Evolutionary conservation across 1,140 invertebrate species (phyloP), one percentile per base, ranked within the genome.

Genomic region (Antheraea pernyi): DNA sequence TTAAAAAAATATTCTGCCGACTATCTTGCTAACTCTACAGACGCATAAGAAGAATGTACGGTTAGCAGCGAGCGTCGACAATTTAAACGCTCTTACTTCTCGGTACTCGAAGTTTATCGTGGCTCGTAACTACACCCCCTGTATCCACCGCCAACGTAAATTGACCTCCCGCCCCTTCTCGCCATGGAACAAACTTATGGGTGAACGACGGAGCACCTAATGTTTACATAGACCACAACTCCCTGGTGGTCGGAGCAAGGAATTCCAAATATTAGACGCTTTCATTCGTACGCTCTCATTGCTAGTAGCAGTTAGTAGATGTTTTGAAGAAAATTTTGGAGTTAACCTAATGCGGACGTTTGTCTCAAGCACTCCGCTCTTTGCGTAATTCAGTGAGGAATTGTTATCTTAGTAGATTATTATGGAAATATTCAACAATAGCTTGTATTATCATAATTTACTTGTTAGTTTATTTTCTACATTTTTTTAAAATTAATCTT

Each of bases 41-140:
- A 59, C 58, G 30, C 58, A 59, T 67, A 67, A 67, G 58, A 67
- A 59, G 48, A 67, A 67, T 59, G 65, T 39, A 67, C 53, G 65
- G 53, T 67, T 59, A 59, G 48, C 36, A 59, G 65, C 65, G 13
- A 67, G 48, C 84, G 84, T 78, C 81, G 84, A 88, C 82, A 86
- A 88, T 88, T 86, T 89, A 88, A 91, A 88, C 81, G 85, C 81
- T 84, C 83, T 84, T 79, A 85, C 86, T 89, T 85, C 82, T 81
- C 80, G 79, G 85, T 77, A 84, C 81, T 79, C 82, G 70, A 87
- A 88, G 79, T 88, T 89, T 91, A 88, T 88, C 83, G 87, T 85
- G 75, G 74, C 66, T 83, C 85, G 81, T 88, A 87, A 89, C 86
- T 81, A 82, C 77, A 85, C 78, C 72, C 78, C 77, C 70, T 75